These are phyloP conservation scores for Nycticorax nycticorax DNA, from an alignment of 2,113 vertebrate species.

Conservation along the genomic window DNA sequence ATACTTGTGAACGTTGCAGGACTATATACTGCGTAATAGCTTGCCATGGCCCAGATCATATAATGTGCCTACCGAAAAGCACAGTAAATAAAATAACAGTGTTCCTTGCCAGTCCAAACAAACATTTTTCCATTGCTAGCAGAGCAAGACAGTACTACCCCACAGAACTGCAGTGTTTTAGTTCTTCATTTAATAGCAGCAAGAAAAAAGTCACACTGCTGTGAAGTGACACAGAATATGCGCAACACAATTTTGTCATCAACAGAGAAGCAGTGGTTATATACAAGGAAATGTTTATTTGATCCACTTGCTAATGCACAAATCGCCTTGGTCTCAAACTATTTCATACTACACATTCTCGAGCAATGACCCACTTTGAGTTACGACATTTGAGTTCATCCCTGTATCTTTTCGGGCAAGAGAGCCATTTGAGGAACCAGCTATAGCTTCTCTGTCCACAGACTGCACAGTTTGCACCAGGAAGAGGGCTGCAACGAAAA, in stretches of 20 bases:
- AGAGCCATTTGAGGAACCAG: neutral
- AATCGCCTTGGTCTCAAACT: neutral
- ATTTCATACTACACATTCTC: neutral
- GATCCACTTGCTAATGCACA: neutral
- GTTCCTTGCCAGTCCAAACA: conserved; percentile 42
- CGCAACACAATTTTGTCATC: neutral
- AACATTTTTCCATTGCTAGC: conserved; percentile 30
- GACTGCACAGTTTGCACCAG: neutral
- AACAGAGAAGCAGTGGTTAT: neutral
- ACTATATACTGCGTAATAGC: neutral
- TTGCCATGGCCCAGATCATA: neutral
- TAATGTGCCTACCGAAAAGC: neutral
- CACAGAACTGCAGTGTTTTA: conserved; percentile 19
- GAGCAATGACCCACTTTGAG: neutral
- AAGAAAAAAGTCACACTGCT: neutral
- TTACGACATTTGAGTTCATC: neutral
- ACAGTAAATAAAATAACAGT: conserved; percentile 5
- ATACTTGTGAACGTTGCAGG: neutral
- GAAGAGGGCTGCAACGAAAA: neutral
- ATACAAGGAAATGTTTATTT: neutral
- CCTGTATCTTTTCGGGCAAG: neutral
- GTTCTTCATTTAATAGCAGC: conserved; percentile 6
- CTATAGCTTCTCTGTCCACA: neutral
- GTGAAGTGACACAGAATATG: neutral
- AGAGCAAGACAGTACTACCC: conserved; percentile 20